These are phyloP conservation scores for Pseudoatta argentina DNA, from an alignment of 1,140 invertebrate species.

Conservation along the genomic window DNA sequence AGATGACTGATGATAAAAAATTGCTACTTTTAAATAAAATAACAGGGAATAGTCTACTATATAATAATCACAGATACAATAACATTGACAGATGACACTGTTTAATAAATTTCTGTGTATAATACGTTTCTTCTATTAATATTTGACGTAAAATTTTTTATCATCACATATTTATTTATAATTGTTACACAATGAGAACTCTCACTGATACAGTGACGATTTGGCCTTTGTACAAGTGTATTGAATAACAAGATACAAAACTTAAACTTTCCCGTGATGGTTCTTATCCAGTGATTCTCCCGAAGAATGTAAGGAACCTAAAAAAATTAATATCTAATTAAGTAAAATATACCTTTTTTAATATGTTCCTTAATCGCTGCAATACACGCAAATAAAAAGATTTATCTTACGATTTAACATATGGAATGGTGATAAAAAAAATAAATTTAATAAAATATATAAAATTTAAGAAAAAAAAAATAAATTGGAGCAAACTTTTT, in stretches of 20 bases:
- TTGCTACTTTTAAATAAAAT: slow-evolving; percentile 15
- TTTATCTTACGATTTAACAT: background rate
- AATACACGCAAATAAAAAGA: background rate
- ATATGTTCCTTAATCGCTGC: background rate
- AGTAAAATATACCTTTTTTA: background rate
- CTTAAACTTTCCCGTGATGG: slow-evolving; percentile 84
- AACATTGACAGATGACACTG: slow-evolving; percentile 10
- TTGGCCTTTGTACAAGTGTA: slow-evolving; percentile 55
- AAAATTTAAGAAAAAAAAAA: background rate
- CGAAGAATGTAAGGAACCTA: slow-evolving; percentile 86
- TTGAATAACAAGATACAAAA: slow-evolving; percentile 75
- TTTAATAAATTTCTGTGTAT: slow-evolving; percentile 10
- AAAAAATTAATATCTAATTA: slow-evolving; percentile 39
- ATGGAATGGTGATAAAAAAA: background rate
- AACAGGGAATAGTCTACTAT: slow-evolving; percentile 17
- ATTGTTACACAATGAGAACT: slow-evolving; percentile 52
- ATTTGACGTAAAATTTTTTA: slow-evolving; percentile 54
- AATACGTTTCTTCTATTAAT: slow-evolving; percentile 32
- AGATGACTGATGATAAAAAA: slow-evolving; percentile 15
- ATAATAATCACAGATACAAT: slow-evolving; percentile 50
- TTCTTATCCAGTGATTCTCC: slow-evolving; percentile 84
- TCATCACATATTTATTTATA: slow-evolving; percentile 63
- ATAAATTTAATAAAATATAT: background rate
- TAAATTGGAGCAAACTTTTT: background rate
- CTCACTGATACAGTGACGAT: slow-evolving; percentile 62